These are phyloP conservation scores for Parapristionchus giblindavisi DNA, from an alignment of 2,888 invertebrate genomes.

Conservation along the genomic window DNA sequence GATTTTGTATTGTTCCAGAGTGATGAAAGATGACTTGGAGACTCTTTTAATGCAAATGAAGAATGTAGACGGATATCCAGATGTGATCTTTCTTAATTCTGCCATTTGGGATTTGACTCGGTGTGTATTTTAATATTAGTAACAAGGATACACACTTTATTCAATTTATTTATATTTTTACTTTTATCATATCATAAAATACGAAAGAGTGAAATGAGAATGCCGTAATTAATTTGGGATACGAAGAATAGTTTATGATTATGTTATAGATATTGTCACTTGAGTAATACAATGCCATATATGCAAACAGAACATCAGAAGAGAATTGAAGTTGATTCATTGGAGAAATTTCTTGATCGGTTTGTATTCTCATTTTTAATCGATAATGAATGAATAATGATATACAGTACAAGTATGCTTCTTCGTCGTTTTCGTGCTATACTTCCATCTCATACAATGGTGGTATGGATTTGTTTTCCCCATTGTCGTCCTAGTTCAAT, in stretches of 20 bases:
- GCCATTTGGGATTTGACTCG: conserved; percentile 56
- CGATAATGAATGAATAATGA: no score
- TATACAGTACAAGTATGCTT: conserved; percentile 20
- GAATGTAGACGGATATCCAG: conserved; percentile 46
- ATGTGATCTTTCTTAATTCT: conserved; percentile 51
- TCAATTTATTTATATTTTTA: no score
- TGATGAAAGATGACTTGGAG: conserved; percentile 52
- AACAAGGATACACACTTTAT: background rate
- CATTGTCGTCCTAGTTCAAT: conserved; percentile 18
- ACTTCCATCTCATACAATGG: conserved; percentile 26
- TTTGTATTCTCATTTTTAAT: no score
- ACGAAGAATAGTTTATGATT: background rate
- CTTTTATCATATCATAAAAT: no score
- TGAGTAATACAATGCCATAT: background rate
- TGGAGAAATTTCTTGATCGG: conserved; percentile 22
- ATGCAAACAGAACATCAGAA: conserved; percentile 3
- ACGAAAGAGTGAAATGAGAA: no score
- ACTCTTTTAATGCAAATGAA: conserved; percentile 42
- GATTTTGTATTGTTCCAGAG: conserved; percentile 35
- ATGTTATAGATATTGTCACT: background rate
- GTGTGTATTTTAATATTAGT: conserved; percentile 25
- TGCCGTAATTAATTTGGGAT: no score
- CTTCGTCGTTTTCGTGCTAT: conserved; percentile 28
- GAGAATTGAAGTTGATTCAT: background rate
- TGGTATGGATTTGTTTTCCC: conserved; percentile 28